A percentile compares a stretch with the other conserved stretches of the same genome.
Evolutionary conservation across 2,888 invertebrate genomes (phyloP).

Genomic region (Pterostichus madidus): DNA sequence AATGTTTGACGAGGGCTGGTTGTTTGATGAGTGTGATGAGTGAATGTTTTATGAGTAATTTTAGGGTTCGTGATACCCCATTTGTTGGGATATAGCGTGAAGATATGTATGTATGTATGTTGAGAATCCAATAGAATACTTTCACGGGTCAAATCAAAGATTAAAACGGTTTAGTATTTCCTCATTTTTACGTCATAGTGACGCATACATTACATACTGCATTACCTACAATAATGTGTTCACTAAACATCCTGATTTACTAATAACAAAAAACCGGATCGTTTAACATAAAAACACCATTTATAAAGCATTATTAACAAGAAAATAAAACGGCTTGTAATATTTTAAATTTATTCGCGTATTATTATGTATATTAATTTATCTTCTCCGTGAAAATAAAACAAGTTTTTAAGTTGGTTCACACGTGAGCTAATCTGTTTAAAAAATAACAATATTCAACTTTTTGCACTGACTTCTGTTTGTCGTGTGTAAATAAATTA

Average conservation of each 20-base stretch:
- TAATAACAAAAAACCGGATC: slow-evolving; percentile 35
- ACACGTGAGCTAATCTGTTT: slow-evolving; percentile 60
- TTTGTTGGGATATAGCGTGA: too few species aligned
- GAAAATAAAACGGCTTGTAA: slow-evolving; percentile 59
- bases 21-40: too few species aligned
- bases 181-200: slow-evolving; percentile 30
- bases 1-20: too few species aligned
- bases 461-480: slow-evolving; percentile 64
- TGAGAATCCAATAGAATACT: too few species aligned
- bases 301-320: slow-evolving; percentile 55
- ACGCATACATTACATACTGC: neutral
- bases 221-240: slow-evolving; percentile 29
- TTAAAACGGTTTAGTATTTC: slow-evolving; percentile 39
- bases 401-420: slow-evolving; percentile 38
- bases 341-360: slow-evolving; percentile 50
- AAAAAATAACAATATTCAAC: slow-evolving; percentile 65
- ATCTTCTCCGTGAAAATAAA: slow-evolving; percentile 27
- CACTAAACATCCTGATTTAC: slow-evolving; percentile 56
- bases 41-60: too few species aligned
- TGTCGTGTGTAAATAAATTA: slow-evolving; percentile 56
- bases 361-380: slow-evolving; percentile 47
- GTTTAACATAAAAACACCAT: slow-evolving; percentile 52
- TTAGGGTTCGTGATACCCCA: too few species aligned
- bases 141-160: too few species aligned
- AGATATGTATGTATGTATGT: too few species aligned